Conservation (phyloP, 2,113 vertebrate genomes). For the Ochotona curzoniae region DNA sequence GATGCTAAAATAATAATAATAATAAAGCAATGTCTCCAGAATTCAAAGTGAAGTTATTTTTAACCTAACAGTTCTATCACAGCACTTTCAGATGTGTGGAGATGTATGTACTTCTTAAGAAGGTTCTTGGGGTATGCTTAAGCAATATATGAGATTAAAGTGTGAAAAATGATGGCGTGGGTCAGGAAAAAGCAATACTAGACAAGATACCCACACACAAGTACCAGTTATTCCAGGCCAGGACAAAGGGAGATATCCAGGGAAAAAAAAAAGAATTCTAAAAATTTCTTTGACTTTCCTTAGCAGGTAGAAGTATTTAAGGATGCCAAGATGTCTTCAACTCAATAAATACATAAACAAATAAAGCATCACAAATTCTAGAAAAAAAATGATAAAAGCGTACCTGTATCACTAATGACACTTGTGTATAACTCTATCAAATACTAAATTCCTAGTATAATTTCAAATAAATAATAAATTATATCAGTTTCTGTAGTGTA, state of each 20-base stretch:
- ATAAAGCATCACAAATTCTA: slow-evolving; percentile 3
- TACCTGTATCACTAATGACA: background rate
- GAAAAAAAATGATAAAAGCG: background rate
- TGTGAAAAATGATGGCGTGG: background rate
- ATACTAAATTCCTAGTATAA: background rate
- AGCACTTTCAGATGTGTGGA: slow-evolving; percentile 1
- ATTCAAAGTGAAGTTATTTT: background rate
- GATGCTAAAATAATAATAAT: background rate
- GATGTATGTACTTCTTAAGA: background rate
- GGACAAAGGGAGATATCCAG: background rate
- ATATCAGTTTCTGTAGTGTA: background rate
- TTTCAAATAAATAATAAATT: background rate
- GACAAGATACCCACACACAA: background rate
- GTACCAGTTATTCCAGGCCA: background rate
- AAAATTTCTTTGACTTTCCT: background rate
- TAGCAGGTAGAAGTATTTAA: background rate
- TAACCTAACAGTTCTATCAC: background rate
- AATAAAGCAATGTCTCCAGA: background rate
- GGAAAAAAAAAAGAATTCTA: background rate
- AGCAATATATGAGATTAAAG: background rate
- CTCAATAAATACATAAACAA: background rate
- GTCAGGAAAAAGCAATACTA: background rate
- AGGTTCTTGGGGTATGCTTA: background rate
- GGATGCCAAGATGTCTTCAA: background rate
- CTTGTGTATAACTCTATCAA: background rate